phyloP scores from a whole-genome alignment of 2,888 invertebrate species.

The Drosophila borealis region DNA sequence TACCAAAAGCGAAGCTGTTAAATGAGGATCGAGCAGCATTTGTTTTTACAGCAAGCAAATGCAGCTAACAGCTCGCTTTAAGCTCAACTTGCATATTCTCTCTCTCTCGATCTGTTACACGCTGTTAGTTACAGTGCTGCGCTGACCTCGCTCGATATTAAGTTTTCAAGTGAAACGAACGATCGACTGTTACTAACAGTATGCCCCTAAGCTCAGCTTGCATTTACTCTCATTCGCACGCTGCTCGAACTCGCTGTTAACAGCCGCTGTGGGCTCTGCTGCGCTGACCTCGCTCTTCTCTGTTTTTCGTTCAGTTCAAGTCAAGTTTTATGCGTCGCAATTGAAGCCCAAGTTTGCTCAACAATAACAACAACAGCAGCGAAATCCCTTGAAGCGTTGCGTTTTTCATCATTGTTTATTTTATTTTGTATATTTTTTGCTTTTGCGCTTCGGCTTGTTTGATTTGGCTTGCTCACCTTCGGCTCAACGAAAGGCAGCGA shows the following conservation, averaged over 20 bases:
- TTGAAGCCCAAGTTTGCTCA: slow-evolving; percentile 64
- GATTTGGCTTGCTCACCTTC: slow-evolving; percentile 73
- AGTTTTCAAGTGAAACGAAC: background rate
- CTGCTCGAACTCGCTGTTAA: slow-evolving; percentile 13
- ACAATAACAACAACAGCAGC: slow-evolving; percentile 36
- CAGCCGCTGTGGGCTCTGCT: slow-evolving; percentile 13
- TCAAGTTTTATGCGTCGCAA: slow-evolving; percentile 62
- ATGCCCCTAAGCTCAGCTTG: slow-evolving; percentile 32
- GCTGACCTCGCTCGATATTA: slow-evolving; percentile 3
- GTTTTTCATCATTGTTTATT: slow-evolving; percentile 41
- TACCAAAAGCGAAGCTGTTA: slow-evolving; percentile 2
- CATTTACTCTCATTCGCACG: slow-evolving; percentile 7
- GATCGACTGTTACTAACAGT: slow-evolving; percentile 22
- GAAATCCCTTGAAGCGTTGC: slow-evolving; percentile 75
- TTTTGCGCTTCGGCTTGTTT: slow-evolving; percentile 70
- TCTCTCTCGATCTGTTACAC: no score
- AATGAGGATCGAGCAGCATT: background rate
- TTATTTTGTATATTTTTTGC: slow-evolving; percentile 16
- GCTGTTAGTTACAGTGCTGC: slow-evolving; percentile 5
- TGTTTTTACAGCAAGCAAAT: background rate
- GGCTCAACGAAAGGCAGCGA: slow-evolving; percentile 60
- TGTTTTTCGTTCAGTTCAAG: slow-evolving; percentile 43
- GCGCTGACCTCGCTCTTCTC: slow-evolving; percentile 49
- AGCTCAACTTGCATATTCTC: background rate
- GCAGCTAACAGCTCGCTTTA: slow-evolving; percentile 18